phyloP scores from a whole-genome alignment of 2,888 invertebrate genomes.

The Dolichopus griseipennis region DNA sequence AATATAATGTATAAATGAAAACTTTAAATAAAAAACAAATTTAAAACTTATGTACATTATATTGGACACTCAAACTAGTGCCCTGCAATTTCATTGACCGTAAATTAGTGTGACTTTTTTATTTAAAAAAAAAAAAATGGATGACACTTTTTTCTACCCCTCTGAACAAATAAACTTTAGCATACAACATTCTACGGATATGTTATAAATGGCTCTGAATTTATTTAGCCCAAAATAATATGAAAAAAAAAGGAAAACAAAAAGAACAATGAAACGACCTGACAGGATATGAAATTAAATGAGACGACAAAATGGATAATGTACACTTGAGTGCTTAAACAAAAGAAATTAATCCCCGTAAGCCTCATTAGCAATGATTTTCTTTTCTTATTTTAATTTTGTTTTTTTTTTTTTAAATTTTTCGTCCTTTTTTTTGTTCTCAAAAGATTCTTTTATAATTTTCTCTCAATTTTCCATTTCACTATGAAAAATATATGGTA shows the following conservation, averaged over 20 bases:
- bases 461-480: background rate
- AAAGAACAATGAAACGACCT: background rate
- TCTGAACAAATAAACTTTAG: no score
- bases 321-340: constrained; percentile 16
- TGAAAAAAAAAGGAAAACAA: background rate
- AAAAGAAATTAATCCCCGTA: constrained; percentile 18
- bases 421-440: background rate
- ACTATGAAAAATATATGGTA: background rate
- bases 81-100: no score
- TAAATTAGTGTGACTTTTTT: no score
- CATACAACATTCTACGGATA: no score
- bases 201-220: no score
- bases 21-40: no score
- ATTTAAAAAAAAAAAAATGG: no score
- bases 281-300: constrained; percentile 15
- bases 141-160: no score
- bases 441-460: background rate
- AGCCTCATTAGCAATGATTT: constrained; percentile 19
- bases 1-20: no score
- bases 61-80: no score
- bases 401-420: background rate
- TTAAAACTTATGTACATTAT: no score
- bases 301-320: constrained; percentile 17
- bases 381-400: constrained; percentile 8
- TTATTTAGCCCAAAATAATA: no score